A percentile compares a stretch with the other conserved stretches of the same genome.
These are phyloP conservation scores for Calidris pugnax DNA, from an alignment of 2,113 vertebrate species.

Conservation along the genomic window DNA sequence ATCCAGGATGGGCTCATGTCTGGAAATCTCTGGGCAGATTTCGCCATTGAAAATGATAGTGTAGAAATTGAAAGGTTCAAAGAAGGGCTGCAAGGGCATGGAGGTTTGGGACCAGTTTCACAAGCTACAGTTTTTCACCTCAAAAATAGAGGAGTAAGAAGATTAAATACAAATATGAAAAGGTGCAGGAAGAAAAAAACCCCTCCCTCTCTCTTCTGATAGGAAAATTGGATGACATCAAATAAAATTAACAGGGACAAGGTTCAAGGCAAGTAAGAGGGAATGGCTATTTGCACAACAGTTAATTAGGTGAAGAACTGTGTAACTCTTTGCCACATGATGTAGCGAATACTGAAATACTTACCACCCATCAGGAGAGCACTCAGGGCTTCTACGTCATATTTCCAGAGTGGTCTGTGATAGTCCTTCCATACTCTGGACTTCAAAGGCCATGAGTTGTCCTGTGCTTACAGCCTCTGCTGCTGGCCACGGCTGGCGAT, in stretches of 20 bases:
- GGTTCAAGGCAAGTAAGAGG: neutral
- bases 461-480: neutral
- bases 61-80: neutral
- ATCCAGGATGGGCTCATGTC: neutral
- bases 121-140: neutral
- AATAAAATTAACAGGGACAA: neutral
- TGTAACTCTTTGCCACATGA: neutral
- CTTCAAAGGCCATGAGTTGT: fast-evolving
- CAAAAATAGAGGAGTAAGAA: neutral
- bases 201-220: neutral
- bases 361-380: neutral
- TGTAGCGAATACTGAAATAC: neutral
- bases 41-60: neutral
- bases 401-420: neutral
- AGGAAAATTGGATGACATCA: neutral
- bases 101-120: neutral
- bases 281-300: neutral
- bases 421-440: neutral
- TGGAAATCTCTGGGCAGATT: neutral
- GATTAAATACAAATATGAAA: neutral
- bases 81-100: neutral
- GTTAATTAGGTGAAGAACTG: neutral
- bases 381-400: neutral
- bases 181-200: neutral
- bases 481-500: neutral